A percentile compares a stretch with the other conserved stretches of the same genome.
phyloP scores from a whole-genome alignment of 2,888 invertebrate species.

The Erpobdella octoculata region DNA sequence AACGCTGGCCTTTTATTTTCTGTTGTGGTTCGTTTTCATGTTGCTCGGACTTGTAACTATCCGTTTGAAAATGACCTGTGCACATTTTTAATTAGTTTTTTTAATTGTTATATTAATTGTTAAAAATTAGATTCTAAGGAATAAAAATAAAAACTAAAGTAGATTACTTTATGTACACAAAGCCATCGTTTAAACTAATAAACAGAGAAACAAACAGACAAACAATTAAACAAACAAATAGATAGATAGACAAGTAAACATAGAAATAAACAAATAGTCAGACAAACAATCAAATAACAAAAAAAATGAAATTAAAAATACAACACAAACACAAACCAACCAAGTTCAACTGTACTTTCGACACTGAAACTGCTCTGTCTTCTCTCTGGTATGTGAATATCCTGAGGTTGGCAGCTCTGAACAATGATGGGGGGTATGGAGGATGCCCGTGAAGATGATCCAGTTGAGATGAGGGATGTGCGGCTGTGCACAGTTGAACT shows the following conservation, averaged over 20 bases:
- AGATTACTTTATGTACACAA: too few species aligned
- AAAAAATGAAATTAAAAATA: too few species aligned
- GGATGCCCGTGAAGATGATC: neutral
- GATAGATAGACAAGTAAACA: too few species aligned
- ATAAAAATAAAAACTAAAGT: too few species aligned
- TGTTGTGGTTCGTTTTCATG: constrained; percentile 2
- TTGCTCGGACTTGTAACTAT: constrained; percentile 16
- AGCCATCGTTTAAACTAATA: too few species aligned
- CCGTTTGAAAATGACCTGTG: constrained; percentile 19
- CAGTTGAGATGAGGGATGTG: constrained; percentile 25
- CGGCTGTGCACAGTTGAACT: constrained; percentile 34
- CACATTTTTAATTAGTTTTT: neutral
- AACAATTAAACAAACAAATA: too few species aligned
- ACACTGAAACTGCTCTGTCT: constrained; percentile 22
- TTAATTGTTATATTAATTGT: neutral
- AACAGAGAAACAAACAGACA: too few species aligned
- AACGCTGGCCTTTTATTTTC: neutral
- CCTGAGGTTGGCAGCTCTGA: neutral
- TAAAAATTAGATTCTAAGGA: neutral
- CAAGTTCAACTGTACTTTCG: constrained; percentile 16
- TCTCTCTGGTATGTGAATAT: constrained; percentile 21
- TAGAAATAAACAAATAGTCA: too few species aligned
- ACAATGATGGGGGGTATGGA: constrained; percentile 26
- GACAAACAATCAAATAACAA: too few species aligned
- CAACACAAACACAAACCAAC: neutral